Evolutionary conservation across 2,888 invertebrate species (phyloP), one percentile per base, ranked within the genome.

Genomic region (Mesorhabditis sp.): DNA sequence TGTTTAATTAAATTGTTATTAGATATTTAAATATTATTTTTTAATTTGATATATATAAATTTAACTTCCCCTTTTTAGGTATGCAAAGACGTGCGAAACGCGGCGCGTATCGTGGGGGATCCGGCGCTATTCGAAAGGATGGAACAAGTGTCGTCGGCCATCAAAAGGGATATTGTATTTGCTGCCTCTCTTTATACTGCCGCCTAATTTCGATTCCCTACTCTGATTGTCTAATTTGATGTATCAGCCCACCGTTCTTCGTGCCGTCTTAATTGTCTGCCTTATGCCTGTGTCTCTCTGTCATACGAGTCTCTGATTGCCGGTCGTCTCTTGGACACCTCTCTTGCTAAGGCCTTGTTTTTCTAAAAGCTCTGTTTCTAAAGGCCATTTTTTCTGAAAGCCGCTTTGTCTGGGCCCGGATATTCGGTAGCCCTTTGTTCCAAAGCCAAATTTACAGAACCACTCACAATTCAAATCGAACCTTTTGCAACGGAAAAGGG

Each of bases 141-240:
- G 94, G 92, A 95, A 87, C 93, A 94, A 86, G 83, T 83, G 6
- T 93, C 93, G 0, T 90, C 91, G 4, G 91, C 92, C 63, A 95
- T 98, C 76, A 95, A 95, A 87, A 89, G 98, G 72, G 97, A 97
- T 87, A 97, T 98, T 83, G 97, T 98, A 0, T 98, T 98, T 86
- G 93, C 96, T 42, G 95, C 94, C 45, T 95, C 95, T 87, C 90
- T 98, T 64, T 98, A 98, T 85, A 94, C 93, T 41, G 71, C 76
- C 41, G 73, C 75, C 3, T 78, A 62, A 72, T 43, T 5, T 28
- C 28, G 28, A 28, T 28, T 28, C 28, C 28, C 28, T 28, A 28
- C 45, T 13, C 15, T 62, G 10, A 7, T 28, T 28, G 7, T 62
- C n/a, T 7, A 15, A 7, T 7, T 62, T 13, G 41, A 13, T 28